phyloP scores from a whole-genome alignment of 2,797 vertebrate genomes.

The Phataginus tricuspis region DNA sequence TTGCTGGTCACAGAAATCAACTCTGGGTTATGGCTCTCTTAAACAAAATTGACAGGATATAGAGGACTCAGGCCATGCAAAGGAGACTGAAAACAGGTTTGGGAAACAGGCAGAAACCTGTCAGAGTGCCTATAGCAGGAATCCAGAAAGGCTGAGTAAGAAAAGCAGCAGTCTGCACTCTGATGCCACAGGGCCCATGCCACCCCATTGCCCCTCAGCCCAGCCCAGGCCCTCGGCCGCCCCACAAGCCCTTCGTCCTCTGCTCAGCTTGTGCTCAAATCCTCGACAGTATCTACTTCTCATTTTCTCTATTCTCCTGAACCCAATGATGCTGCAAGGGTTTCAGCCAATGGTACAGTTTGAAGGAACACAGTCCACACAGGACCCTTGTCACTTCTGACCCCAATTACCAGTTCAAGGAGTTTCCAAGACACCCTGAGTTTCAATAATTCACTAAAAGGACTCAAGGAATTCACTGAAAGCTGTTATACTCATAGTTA shows the following conservation, averaged over 20 bases:
- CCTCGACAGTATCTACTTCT: neutral
- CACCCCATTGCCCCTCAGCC: too few species aligned
- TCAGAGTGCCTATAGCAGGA: neutral
- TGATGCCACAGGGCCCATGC: accelerated
- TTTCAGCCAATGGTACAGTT: neutral
- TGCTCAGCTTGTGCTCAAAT: neutral
- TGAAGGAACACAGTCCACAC: neutral
- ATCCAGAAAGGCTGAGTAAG: neutral
- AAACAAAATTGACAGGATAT: neutral
- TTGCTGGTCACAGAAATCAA: neutral
- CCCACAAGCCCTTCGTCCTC: accelerated
- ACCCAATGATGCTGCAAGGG: neutral
- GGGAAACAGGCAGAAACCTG: neutral
- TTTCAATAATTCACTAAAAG: neutral
- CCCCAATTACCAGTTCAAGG: neutral
- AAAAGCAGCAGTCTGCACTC: neutral
- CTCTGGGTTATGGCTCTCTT: neutral
- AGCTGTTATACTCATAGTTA: neutral
- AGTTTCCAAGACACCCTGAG: neutral
- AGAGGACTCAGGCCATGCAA: neutral
- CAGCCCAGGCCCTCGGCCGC: accelerated
- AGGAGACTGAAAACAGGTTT: neutral
- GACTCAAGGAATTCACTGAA: neutral
- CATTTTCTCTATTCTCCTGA: neutral
- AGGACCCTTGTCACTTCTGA: neutral